phyloP scores from a whole-genome alignment of 2,888 invertebrate genomes.

The Polydrusus pterygomalis region DNA sequence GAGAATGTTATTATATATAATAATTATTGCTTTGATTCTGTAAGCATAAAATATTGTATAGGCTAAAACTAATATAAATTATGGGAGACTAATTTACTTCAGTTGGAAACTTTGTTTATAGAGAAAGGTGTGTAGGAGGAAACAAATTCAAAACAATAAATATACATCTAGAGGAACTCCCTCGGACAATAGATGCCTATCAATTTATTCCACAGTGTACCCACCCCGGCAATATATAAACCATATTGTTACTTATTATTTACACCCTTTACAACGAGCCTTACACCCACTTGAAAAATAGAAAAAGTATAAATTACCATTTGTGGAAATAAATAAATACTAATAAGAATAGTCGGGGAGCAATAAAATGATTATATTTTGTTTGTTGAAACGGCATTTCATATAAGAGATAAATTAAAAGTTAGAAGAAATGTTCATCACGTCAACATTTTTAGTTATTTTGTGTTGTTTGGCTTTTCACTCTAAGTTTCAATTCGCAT shows the following conservation, averaged over 20 bases:
- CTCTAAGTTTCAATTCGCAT: no score
- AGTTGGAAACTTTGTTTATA: conserved; percentile 35
- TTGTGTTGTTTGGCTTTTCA: no score
- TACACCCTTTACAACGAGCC: conserved; percentile 24
- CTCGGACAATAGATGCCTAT: conserved; percentile 47
- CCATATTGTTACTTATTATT: conserved; percentile 23
- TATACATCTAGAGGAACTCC: conserved; percentile 43
- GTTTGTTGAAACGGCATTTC: no score
- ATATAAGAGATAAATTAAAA: no score
- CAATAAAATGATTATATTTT: neutral
- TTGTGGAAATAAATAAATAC: conserved; percentile 8
- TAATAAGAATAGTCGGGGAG: neutral
- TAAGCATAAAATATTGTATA: conserved; percentile 32
- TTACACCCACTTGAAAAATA: conserved; percentile 8
- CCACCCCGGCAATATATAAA: conserved; percentile 33
- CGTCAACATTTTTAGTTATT: no score
- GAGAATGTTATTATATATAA: neutral
- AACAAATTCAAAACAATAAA: conserved; percentile 37
- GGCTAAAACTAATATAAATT: conserved; percentile 23
- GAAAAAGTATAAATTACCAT: conserved; percentile 19
- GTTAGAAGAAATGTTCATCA: no score
- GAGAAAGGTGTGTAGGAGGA: conserved; percentile 48
- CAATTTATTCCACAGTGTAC: conserved; percentile 34
- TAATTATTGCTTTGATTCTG: neutral
- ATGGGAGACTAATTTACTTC: conserved; percentile 34